A percentile compares a stretch with the other conserved stretches of the same genome.
These are phyloP conservation scores for Anisognathus igniventris DNA, from an alignment of 2,797 vertebrate species.

Conservation along the genomic window DNA sequence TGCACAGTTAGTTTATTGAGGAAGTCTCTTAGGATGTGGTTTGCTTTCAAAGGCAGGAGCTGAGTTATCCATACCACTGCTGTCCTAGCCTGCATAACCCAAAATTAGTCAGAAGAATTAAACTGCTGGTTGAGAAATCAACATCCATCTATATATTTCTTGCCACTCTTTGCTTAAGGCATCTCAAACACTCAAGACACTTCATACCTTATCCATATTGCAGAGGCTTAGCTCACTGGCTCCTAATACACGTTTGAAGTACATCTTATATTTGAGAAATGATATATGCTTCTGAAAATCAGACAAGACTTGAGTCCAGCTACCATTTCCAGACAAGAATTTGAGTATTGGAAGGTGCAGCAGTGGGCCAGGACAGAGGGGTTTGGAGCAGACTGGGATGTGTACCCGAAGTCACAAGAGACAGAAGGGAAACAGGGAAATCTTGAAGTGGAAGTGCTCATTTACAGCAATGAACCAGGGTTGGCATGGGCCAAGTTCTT, in stretches of 20 bases:
- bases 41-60: background rate
- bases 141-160: background rate
- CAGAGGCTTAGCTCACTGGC: background rate
- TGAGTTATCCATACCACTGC: background rate
- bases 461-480: accelerated
- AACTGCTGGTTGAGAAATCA: background rate
- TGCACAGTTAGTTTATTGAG: background rate
- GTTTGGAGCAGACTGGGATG: background rate
- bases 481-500: background rate
- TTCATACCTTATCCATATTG: accelerated
- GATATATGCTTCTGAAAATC: background rate
- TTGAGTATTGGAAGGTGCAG: background rate
- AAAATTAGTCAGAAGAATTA: background rate
- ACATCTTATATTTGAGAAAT: background rate
- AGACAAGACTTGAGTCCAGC: background rate
- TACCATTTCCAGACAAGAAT: background rate
- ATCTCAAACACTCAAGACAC: background rate
- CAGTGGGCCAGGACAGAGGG: accelerated
- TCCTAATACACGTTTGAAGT: background rate
- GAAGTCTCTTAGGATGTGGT: background rate
- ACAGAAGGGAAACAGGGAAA: background rate
- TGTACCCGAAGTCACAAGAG: background rate
- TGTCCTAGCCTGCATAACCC: background rate
- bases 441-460: background rate
- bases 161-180: background rate